Conservation (phyloP, 2,113 vertebrate genomes). For the Cnemophilus loriae region DNA sequence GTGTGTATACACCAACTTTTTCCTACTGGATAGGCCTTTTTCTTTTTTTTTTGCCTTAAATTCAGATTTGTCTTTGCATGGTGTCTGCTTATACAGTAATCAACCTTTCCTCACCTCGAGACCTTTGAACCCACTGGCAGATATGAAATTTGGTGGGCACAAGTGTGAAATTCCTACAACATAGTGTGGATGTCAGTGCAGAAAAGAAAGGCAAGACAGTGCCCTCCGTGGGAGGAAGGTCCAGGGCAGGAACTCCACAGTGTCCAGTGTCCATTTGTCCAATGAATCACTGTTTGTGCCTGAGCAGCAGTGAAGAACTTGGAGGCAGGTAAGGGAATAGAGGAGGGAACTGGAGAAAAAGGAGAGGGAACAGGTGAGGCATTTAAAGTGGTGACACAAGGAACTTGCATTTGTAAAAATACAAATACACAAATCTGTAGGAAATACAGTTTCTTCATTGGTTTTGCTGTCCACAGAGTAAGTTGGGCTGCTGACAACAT, state of each 20-base stretch:
- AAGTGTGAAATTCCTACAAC: background rate
- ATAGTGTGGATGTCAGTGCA: background rate
- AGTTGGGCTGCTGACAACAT: background rate
- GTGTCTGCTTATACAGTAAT: background rate
- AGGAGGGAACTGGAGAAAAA: background rate
- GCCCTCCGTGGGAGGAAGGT: background rate
- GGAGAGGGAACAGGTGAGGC: background rate
- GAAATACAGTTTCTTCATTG: background rate
- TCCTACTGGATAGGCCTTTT: too few species aligned
- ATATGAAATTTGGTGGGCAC: background rate
- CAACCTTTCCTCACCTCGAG: background rate
- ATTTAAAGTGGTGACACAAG: background rate
- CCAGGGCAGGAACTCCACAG: background rate
- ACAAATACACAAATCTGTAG: background rate
- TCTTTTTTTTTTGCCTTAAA: accelerated
- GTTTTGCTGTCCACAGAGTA: background rate
- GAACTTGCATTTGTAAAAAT: background rate
- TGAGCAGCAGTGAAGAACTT: background rate
- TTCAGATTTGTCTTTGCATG: background rate
- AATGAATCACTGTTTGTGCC: background rate
- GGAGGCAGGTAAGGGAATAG: background rate
- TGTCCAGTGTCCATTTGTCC: background rate
- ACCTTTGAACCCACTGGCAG: background rate
- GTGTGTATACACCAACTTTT: background rate
- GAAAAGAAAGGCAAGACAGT: background rate